Evolutionary conservation across 2,888 invertebrate species (phyloP).

Genomic region (Zygaena filipendulae): DNA sequence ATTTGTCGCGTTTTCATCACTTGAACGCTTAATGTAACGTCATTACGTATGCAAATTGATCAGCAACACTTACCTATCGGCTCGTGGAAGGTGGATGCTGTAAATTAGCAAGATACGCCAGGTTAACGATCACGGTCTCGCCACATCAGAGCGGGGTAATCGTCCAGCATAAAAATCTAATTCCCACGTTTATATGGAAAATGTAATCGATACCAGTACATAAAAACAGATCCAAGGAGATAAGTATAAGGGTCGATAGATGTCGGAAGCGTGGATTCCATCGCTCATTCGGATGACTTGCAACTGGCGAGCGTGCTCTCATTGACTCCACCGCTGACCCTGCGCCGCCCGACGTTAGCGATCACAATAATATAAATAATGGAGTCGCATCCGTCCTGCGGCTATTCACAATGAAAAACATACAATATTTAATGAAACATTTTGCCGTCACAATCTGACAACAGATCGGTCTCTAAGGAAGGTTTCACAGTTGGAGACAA

Average conservation of each 20-base stretch:
- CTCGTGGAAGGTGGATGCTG: conserved; percentile 55
- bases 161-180: too few species aligned
- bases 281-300: conserved; percentile 57
- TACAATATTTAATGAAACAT: conserved; percentile 33
- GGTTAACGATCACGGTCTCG: conserved; percentile 38
- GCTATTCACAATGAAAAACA: conserved; percentile 33
- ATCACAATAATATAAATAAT: conserved; percentile 59
- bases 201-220: too few species aligned
- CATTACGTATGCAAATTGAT: conserved; percentile 68
- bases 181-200: too few species aligned
- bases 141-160: too few species aligned
- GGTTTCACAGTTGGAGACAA: conserved; percentile 26
- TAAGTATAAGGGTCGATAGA: conserved; percentile 27
- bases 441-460: conserved; percentile 22
- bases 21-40: conserved; percentile 62
- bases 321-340: conserved; percentile 63
- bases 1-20: conserved; percentile 67
- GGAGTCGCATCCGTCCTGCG: conserved; percentile 47
- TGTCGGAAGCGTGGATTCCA: conserved; percentile 60
- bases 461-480: conserved; percentile 48
- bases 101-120: conserved; percentile 58
- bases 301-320: conserved; percentile 54
- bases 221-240: background rate
- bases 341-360: conserved; percentile 35
- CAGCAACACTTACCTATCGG: conserved; percentile 61